These are phyloP conservation scores for Tetragnatha montana DNA, from an alignment of 2,888 invertebrate species.

Conservation along the genomic window DNA sequence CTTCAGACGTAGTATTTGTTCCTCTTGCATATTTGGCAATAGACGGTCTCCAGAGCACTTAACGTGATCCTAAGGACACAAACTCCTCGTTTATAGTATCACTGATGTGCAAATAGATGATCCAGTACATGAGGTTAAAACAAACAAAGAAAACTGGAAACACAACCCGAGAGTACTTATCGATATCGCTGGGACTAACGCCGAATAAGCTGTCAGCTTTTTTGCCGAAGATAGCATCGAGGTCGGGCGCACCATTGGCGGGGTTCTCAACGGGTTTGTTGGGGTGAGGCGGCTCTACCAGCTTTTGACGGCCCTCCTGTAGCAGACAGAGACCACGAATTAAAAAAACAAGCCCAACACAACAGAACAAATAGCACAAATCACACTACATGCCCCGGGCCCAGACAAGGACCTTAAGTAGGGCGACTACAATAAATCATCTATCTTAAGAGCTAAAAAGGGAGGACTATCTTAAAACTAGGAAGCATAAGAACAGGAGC, in stretches of 20 bases:
- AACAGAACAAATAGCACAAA: constrained; percentile 18
- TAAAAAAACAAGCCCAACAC: constrained; percentile 63
- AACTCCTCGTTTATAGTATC: constrained; percentile 77
- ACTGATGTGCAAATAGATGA: constrained; percentile 96
- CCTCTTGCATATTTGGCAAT: constrained; percentile 64
- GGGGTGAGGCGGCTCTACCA: constrained; percentile 71
- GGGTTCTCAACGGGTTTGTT: constrained; percentile 71
- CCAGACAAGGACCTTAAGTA: too few relatives aligned
- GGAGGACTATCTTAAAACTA: too few relatives aligned
- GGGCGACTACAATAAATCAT: too few relatives aligned
- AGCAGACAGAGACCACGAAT: constrained; percentile 71
- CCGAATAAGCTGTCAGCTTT: constrained; percentile 92
- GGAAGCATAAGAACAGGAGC: too few relatives aligned
- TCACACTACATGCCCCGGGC: background rate
- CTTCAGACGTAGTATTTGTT: constrained; percentile 57
- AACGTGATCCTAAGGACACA: constrained; percentile 70
- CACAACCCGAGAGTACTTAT: constrained; percentile 98
- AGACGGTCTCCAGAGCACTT: constrained; percentile 62
- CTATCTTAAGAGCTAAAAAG: too few relatives aligned
- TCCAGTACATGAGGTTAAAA: constrained; percentile 99
- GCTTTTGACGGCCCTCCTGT: constrained; percentile 71
- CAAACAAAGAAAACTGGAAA: constrained; percentile 99
- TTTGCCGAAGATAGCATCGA: constrained; percentile 78
- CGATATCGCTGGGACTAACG: constrained; percentile 97
- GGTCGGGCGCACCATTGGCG: constrained; percentile 71